These are phyloP conservation scores for Phenganax subtilis DNA, from an alignment of 92 coral and sea anemone genomes.

Conservation along the genomic window DNA sequence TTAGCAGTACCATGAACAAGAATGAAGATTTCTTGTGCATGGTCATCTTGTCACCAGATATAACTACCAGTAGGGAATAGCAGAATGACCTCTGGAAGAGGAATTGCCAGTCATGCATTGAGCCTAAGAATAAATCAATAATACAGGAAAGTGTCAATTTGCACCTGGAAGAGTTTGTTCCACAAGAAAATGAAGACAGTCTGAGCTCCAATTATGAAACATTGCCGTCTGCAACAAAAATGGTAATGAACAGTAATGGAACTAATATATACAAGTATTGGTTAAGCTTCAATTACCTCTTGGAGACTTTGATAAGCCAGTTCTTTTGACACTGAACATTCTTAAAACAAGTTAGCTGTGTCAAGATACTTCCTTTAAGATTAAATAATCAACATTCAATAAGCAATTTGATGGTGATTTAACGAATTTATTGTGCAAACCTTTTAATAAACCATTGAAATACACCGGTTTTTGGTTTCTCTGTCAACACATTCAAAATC, in stretches of 20 bases:
- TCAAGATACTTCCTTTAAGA: conserved; percentile 27
- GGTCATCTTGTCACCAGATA: conserved; percentile 32
- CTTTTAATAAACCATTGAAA: conserved; percentile 42
- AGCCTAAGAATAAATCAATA: neutral
- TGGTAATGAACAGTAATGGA: neutral
- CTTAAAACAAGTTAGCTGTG: conserved; percentile 27
- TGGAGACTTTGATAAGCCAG: conserved; percentile 34
- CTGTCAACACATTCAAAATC: conserved; percentile 23
- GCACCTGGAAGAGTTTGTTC: conserved; percentile 38
- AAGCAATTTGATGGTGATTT: neutral
- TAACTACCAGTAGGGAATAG: conserved; percentile 37
- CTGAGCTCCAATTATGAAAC: conserved; percentile 39
- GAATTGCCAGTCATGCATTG: neutral
- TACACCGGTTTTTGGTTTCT: conserved; percentile 24
- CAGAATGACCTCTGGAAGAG: conserved; percentile 8
- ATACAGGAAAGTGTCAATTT: neutral
- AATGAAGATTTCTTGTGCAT: conserved; percentile 32
- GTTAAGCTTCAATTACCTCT: conserved; percentile 11
- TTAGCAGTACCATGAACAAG: conserved; percentile 40
- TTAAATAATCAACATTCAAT: neutral
- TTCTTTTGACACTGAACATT: conserved; percentile 29
- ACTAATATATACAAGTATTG: neutral
- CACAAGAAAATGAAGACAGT: conserved; percentile 34
- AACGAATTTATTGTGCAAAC: neutral
- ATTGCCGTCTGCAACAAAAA: conserved; percentile 24